These are phyloP conservation scores for Himalopsyche japonica DNA, from an alignment of 2,888 invertebrate genomes.

Conservation along the genomic window DNA sequence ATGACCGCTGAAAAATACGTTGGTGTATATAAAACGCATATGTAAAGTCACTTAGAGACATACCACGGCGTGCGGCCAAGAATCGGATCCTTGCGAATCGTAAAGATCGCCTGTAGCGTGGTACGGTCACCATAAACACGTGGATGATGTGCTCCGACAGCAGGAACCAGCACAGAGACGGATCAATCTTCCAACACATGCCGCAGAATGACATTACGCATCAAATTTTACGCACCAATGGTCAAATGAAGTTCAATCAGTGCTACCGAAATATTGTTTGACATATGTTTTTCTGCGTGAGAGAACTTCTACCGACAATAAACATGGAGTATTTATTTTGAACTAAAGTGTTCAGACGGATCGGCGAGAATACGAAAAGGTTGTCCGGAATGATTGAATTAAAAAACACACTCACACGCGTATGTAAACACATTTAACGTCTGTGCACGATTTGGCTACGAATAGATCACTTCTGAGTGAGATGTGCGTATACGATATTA, in stretches of 20 bases:
- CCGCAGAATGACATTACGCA: too few species aligned
- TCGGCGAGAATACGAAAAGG: neutral
- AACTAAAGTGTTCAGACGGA: too few species aligned
- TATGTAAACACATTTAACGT: neutral
- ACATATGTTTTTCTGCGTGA: too few species aligned
- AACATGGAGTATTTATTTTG: too few species aligned
- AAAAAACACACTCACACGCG: neutral
- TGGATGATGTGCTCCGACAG: conserved; percentile 9
- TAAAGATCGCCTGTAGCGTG: conserved; percentile 13
- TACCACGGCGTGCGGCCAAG: neutral
- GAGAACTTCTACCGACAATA: too few species aligned
- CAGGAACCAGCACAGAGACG: neutral
- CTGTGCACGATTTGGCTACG: neutral
- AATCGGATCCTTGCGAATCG: neutral
- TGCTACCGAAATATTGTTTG: too few species aligned
- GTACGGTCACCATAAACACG: conserved; percentile 18
- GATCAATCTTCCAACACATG: neutral
- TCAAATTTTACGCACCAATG: too few species aligned
- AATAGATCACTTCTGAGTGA: neutral
- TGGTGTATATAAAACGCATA: neutral
- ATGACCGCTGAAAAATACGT: neutral
- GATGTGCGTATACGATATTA: too few species aligned
- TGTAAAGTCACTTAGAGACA: neutral
- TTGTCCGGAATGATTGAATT: neutral
- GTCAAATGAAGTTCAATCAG: too few species aligned